Evolutionary conservation across 2,888 invertebrate species (phyloP).

Genomic region (Caenorhabditis imperialis): DNA sequence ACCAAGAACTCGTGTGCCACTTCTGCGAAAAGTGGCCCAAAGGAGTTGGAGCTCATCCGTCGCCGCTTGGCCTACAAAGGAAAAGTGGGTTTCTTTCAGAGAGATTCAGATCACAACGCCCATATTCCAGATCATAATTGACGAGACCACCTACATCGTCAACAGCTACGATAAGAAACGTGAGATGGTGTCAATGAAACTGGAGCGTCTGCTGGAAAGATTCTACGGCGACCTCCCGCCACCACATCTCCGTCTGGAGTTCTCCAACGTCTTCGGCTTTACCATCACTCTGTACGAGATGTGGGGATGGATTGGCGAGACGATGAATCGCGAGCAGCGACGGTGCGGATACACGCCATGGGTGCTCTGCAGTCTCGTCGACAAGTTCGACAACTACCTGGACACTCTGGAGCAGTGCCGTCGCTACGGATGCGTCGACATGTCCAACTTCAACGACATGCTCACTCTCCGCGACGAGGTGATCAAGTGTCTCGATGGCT

Average conservation of each 20-base stretch:
- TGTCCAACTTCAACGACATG: background rate
- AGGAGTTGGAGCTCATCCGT: too few species aligned
- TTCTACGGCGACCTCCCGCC: background rate
- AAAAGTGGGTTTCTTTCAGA: background rate
- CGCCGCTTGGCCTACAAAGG: background rate
- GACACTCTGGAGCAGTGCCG: background rate
- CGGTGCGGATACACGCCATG: background rate
- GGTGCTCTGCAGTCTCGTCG: background rate
- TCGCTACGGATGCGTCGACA: background rate
- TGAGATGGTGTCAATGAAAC: background rate
- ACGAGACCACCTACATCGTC: background rate
- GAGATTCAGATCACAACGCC: background rate
- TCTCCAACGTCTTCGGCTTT: conserved; percentile 10
- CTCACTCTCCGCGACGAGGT: conserved; percentile 5
- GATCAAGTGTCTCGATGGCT: background rate
- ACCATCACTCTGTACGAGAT: conserved; percentile 5
- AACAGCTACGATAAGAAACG: conserved; percentile 4
- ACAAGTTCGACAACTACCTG: background rate
- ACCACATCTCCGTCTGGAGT: conserved; percentile 17
- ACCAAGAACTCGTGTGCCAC: too few species aligned
- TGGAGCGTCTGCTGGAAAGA: background rate
- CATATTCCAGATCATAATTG: background rate
- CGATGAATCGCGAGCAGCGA: background rate
- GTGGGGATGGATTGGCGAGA: conserved; percentile 2
- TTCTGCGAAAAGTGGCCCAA: too few species aligned